Base-by-base conservation (phyloP, 2,113 vertebrate genomes). In the Amia ocellicauda region DNA sequence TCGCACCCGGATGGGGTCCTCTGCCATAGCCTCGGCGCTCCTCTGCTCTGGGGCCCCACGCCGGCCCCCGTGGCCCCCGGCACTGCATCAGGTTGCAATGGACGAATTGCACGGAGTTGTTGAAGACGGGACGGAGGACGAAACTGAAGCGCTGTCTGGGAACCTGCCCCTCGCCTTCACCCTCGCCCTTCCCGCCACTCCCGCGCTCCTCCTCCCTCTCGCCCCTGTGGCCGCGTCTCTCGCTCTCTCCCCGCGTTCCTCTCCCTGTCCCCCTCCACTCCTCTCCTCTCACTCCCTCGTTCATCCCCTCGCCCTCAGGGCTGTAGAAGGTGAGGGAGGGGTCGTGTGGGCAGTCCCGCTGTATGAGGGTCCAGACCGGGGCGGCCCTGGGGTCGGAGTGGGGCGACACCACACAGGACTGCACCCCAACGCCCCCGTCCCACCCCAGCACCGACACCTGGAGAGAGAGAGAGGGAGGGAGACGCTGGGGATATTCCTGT, bases 101-200 rank as follows among this genome's bases (percentile, higher is more conserved):
- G 52, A 93, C 78, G 57, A 91, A 91, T 74, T 91, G 90, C 27
- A 91, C 67, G 7, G 89, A 84, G 65, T 86, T 59, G 10, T 87
- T 90, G 73, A 76, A 91, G 69, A 84, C 55, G 0, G 87, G 84
- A 2, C 49, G 69, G 43, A 91, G 75, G 52, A 84, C 27, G 29
- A 91, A 91, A 58, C 84, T 89, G 68, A 91, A 90, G 47, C 82
- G 77, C 29, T 86, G 56, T 0, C 60, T 53, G 24, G 59, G 11
- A 9, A 23, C 8, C 17, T 3, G 3, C 7, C n/a, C n/a, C 56
- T 61, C 1, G n/a, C 24, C 0, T 43, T 23, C 40, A 7, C 22
- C 31, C 47, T 52, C 23, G 23, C 36, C 43, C 40, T 7, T 19
- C 47, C 26, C 10, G 9, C 31, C 43, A 20, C 13, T 13, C 7